These are phyloP conservation scores for Eidolon dupreanum DNA, from an alignment of 2,797 vertebrate genomes.

Conservation along the genomic window DNA sequence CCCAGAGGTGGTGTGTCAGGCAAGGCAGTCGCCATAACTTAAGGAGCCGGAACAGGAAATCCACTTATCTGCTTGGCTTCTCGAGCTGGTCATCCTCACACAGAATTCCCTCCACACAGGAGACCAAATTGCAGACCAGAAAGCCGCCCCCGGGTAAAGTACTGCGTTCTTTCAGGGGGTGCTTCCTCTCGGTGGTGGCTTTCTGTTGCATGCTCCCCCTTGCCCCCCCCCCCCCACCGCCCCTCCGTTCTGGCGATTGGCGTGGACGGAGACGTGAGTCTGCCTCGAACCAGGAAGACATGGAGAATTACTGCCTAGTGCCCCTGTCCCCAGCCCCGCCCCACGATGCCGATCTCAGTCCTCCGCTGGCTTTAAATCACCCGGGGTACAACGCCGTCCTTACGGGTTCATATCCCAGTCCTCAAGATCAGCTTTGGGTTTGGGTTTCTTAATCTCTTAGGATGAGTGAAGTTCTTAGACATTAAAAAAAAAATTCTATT, in stretches of 20 bases:
- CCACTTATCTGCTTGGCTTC: not conserved
- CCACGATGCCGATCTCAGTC: not conserved
- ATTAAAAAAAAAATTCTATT: not conserved
- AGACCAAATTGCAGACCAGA: not conserved
- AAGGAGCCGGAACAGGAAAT: not conserved
- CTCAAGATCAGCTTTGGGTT: not conserved
- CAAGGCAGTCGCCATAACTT: not conserved
- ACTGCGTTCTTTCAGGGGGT: not conserved
- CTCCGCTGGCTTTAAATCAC: not conserved
- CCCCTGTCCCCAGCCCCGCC: fast-evolving
- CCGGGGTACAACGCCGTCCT: not conserved
- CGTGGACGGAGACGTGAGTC: not conserved
- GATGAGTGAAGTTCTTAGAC: not conserved
- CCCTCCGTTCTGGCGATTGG: not conserved
- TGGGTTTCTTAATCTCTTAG: not conserved
- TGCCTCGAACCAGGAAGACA: not conserved
- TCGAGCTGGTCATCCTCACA: not conserved
- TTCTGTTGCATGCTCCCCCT: too few relatives aligned
- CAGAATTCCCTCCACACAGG: not conserved
- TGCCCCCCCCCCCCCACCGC: too few relatives aligned
- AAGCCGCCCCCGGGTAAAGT: not conserved
- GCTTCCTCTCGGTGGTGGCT: not conserved
- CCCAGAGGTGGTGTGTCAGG: not conserved
- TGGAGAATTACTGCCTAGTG: fast-evolving
- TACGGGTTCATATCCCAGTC: too few relatives aligned